Base-by-base conservation (phyloP, 2,888 invertebrate species). In the Frankliniella intonsa region DNA sequence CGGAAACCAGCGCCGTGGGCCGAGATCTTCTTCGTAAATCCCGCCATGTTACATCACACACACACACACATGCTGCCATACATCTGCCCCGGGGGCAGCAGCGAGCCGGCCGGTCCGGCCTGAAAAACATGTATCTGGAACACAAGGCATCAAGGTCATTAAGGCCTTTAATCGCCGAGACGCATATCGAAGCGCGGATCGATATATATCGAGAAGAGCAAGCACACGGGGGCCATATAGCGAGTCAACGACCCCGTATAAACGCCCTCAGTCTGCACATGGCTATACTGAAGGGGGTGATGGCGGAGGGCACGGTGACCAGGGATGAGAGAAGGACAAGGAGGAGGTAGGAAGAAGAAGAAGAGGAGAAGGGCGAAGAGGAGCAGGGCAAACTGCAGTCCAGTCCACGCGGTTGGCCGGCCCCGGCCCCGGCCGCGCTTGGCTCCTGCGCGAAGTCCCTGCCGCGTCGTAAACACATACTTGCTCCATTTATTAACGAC, bases 401-500 rank as follows among this genome's bases (percentile, higher is more conserved):
- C n/a, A 1, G 2, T 11, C 8, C 22, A 7, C 19, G 55, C 55
- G 14, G 55, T 55, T 17, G 55, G 55, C 14, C 55, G 9, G 55
- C 5, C 55, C 2, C 3, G 55, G 2, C n/a, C n/a, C n/a, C 55
- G 14, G 55, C 55, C 14, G 9, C n/a, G n/a, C n/a, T n/a, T n/a
- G 17, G 62, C 17, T 62, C 17, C 19, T n/a, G 62, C 17, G 62
- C 62, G 62, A 17, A 17, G 62, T 17, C 62, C 62, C 62, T 19
- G 62, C 62, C 69, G 25, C 69, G 69, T 76, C 69, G 69, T 76
- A 76, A 76, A 76, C 69, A 76, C 69, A 76, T 76, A 76, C 69
- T 76, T 76, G 69, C 69, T 76, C 69, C 69, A 22, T 76, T 25
- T 76, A 76, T 76, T 76, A 76, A 76, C 69, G 69, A 22, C 19